Base-by-base conservation (phyloP, 2,888 invertebrate species). In the Caenorhabditis plicata region DNA sequence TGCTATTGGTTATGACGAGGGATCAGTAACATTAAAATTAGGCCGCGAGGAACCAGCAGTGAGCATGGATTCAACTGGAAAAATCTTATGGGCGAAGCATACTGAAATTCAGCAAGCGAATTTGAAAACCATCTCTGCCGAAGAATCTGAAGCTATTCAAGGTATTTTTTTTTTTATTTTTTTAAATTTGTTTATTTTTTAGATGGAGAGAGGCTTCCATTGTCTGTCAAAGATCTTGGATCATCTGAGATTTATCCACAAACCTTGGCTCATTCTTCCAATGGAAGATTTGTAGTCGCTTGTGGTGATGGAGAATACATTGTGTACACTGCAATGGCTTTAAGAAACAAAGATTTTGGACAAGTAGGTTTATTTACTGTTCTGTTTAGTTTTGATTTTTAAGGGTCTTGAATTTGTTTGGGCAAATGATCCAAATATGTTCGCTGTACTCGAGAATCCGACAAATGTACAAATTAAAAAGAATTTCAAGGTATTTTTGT, bases 281-380 rank as follows among this genome's bases (percentile, higher is more conserved):
- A 99, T 82, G 98, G 98, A 15, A 88, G 72, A 17, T 72, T 70
- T 41, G 88, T 91, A 4, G 96, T 95, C 0, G 96, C 96, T 2
- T 98, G 98, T 81, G 98, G 98, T 1, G 98, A 99, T 83, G 98
- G 98, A 13, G 98, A 99, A 82, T 99, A 95, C 83, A 98, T 99
- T 42, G 96, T 99, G 75, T 98, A 99, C 85, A 99, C 98, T 0
- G 93, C 98, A 0, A 95, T 98, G 94, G 96, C 96, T 0, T 85
- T 99, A 64, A 86, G 98, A 46, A 99, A 99, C 83, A 99, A 99
- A 82, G 94, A 94, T 1, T 99, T 96, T 81, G 98, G 98, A 0
- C 64, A 66, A 32, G 70, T n/a, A n/a, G n/a, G n/a, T n/a, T n/a
- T n/a, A n/a, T n/a, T n/a, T n/a, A n/a, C n/a, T n/a, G n/a, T n/a